A percentile compares a stretch with the other conserved stretches of the same genome.
These are phyloP conservation scores for Labroides dimidiatus DNA, from an alignment of 2,797 vertebrate genomes.

Conservation along the genomic window DNA sequence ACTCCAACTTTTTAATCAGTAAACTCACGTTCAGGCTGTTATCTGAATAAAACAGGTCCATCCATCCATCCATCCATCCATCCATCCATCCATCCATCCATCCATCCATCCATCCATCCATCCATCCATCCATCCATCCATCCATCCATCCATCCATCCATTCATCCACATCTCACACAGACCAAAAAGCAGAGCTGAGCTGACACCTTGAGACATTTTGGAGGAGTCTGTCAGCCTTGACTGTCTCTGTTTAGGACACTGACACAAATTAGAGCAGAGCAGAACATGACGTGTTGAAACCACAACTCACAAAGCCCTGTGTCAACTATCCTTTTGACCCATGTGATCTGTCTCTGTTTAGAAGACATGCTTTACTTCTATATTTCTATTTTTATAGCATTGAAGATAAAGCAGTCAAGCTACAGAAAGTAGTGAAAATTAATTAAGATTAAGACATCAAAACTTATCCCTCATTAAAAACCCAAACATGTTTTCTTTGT, in stretches of 20 bases:
- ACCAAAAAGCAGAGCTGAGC: constrained; percentile 10
- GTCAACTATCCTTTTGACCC: too few species aligned
- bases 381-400: too few species aligned
- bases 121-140: neutral
- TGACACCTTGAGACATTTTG: constrained; percentile 18
- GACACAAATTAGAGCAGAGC: neutral
- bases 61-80: neutral
- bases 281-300: too few species aligned
- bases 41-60: neutral
- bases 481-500: too few species aligned
- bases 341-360: too few species aligned
- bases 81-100: neutral
- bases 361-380: too few species aligned
- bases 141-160: neutral
- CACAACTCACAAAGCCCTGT: too few species aligned
- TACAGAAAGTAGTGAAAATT: too few species aligned
- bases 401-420: too few species aligned
- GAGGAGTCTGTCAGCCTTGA: neutral
- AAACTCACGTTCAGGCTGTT: neutral
- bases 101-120: neutral
- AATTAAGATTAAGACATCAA: too few species aligned
- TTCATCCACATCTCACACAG: neutral
- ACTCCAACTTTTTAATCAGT: neutral
- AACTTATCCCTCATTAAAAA: too few species aligned
- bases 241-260: neutral